Percentiles rank a stretch among this genome's conserved stretches.
These are phyloP conservation scores for Lichenostomus cassidix DNA, from an alignment of 2,113 vertebrate species.

Conservation along the genomic window DNA sequence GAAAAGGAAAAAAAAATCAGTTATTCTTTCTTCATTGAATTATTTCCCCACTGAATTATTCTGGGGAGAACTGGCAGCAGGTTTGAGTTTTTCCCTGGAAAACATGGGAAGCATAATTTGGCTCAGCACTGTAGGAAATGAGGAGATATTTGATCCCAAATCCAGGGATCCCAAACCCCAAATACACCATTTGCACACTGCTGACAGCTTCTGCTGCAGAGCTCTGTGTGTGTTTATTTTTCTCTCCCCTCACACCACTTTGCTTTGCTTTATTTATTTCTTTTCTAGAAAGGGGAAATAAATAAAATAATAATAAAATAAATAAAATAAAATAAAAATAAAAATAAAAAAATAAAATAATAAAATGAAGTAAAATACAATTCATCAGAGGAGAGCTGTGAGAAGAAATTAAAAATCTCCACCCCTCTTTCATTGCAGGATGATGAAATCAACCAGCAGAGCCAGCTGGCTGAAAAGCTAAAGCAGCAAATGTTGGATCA, in stretches of 20 bases:
- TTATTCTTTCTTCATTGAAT: background rate
- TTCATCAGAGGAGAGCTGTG: background rate
- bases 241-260: background rate
- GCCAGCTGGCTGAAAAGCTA: conserved; percentile 88
- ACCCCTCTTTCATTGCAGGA: conserved; percentile 76
- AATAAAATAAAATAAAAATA: too few relatives aligned
- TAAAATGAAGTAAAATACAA: background rate
- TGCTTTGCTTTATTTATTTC: background rate
- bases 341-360: too few relatives aligned
- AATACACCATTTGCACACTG: background rate
- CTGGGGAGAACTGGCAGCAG: background rate
- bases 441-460: conserved; percentile 97
- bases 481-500: conserved; percentile 95
- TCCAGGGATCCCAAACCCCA: background rate
- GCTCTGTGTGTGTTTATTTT: background rate
- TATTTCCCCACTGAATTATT: background rate
- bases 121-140: background rate
- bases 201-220: background rate
- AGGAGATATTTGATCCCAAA: background rate
- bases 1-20: background rate
- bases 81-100: background rate
- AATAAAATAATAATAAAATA: background rate
- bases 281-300: background rate
- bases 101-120: background rate
- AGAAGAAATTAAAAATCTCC: background rate